A percentile compares a stretch with the other conserved stretches of the same genome.
These are phyloP conservation scores for Cyanistes caeruleus DNA, from an alignment of 2,113 vertebrate species.

Conservation along the genomic window DNA sequence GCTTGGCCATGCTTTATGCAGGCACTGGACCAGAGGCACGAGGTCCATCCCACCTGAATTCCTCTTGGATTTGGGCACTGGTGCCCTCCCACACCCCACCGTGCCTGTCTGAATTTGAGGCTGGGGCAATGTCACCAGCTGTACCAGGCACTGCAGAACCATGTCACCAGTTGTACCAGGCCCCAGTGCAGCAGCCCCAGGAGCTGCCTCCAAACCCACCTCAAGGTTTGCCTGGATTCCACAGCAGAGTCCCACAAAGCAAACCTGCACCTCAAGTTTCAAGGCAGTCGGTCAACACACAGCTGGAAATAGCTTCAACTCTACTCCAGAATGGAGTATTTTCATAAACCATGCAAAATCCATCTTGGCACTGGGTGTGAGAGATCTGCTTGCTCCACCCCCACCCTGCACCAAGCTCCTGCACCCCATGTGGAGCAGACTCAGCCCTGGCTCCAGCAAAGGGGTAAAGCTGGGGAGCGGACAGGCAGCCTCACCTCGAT, in stretches of 20 bases:
- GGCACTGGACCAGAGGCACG: neutral
- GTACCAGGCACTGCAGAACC: neutral
- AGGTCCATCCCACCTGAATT: neutral
- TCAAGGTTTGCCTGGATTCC: neutral
- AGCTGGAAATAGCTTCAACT: neutral
- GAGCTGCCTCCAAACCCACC: neutral
- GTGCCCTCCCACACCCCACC: neutral
- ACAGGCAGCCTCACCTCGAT: slow-evolving; percentile 82
- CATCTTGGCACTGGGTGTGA: fast-evolving
- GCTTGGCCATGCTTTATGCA: neutral
- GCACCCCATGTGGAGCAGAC: fast-evolving
- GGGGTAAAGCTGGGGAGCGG: fast-evolving
- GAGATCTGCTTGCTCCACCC: neutral
- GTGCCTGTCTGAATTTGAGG: fast-evolving
- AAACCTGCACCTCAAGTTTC: neutral
- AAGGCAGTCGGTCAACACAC: fast-evolving
- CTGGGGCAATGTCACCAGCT: neutral
- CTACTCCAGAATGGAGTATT: fast-evolving
- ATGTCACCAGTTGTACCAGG: neutral
- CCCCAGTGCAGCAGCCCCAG: neutral
- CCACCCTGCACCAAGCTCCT: neutral
- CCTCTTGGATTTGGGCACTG: fast-evolving
- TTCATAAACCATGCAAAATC: neutral
- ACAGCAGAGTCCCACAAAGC: fast-evolving
- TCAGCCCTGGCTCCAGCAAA: neutral